Conservation (phyloP, 2,797 vertebrate genomes). For the Vespertilio murinus region DNA sequence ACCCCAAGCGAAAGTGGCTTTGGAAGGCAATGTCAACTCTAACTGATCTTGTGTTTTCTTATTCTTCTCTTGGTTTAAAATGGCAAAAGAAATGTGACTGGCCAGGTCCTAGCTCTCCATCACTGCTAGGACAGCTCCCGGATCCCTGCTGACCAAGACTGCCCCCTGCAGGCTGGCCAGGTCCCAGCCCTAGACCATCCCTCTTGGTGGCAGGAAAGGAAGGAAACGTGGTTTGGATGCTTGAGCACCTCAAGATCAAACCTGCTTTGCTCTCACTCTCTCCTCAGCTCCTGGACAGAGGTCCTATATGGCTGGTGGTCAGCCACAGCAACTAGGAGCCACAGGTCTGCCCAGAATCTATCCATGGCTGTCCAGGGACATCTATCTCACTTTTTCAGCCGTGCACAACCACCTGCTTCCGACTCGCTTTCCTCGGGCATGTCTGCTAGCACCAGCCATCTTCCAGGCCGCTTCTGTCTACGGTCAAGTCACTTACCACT, state of each 20-base stretch:
- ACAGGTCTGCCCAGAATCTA: neutral
- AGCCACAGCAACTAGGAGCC: neutral
- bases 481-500: rapidly evolving
- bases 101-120: rapidly evolving
- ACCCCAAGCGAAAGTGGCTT: neutral
- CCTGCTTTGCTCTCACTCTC: neutral
- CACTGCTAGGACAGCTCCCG: rapidly evolving
- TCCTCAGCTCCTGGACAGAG: neutral
- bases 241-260: rapidly evolving
- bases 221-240: neutral
- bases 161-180: neutral
- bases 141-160: neutral
- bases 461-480: neutral
- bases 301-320: neutral
- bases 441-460: neutral
- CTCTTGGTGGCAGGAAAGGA: no score
- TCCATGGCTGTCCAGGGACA: neutral
- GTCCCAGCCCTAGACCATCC: neutral
- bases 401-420: neutral
- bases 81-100: neutral
- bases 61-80: neutral
- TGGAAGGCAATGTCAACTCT: neutral
- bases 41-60: rapidly evolving
- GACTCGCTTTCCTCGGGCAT: neutral
- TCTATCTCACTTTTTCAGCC: neutral